A percentile compares a stretch with the other conserved stretches of the same genome.
phyloP scores from a whole-genome alignment of 2,888 invertebrate species.

The Sesia bembeciformis region DNA sequence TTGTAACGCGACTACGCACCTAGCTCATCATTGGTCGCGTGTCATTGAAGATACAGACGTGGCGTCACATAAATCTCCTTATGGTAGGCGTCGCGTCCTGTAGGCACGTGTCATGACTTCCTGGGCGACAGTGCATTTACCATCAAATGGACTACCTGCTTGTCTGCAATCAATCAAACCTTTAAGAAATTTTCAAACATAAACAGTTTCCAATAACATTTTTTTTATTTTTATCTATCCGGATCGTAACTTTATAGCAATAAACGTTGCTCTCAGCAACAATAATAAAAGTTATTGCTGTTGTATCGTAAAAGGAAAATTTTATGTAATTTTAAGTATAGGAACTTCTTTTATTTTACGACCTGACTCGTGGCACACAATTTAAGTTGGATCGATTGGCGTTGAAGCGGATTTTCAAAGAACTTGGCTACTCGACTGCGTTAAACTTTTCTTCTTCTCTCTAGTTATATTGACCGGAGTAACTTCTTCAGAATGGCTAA shows the following conservation, averaged over 20 bases:
- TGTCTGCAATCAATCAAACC: too few relatives aligned
- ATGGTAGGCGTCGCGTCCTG: too few relatives aligned
- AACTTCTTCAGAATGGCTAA: too few relatives aligned
- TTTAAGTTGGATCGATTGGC: neutral
- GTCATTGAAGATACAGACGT: too few relatives aligned
- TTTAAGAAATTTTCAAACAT: too few relatives aligned
- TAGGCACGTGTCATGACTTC: too few relatives aligned
- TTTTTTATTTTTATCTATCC: neutral
- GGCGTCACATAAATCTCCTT: too few relatives aligned
- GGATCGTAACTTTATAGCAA: constrained; percentile 3
- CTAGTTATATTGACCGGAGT: neutral
- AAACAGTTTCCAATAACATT: too few relatives aligned
- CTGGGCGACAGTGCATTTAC: too few relatives aligned
- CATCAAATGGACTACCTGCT: too few relatives aligned
- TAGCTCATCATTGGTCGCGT: too few relatives aligned
- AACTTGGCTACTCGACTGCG: neutral
- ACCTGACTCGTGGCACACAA: neutral
- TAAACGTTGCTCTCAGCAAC: constrained; percentile 11
- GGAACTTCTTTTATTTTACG: constrained; percentile 18
- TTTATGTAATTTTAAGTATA: constrained; percentile 41
- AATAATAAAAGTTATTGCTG: constrained; percentile 30
- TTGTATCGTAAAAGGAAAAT: constrained; percentile 37
- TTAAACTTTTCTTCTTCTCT: neutral
- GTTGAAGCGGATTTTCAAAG: neutral
- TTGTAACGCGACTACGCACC: too few relatives aligned